These are phyloP conservation scores for Paralichthys olivaceus DNA, from an alignment of 2,113 vertebrate species.

Conservation along the genomic window DNA sequence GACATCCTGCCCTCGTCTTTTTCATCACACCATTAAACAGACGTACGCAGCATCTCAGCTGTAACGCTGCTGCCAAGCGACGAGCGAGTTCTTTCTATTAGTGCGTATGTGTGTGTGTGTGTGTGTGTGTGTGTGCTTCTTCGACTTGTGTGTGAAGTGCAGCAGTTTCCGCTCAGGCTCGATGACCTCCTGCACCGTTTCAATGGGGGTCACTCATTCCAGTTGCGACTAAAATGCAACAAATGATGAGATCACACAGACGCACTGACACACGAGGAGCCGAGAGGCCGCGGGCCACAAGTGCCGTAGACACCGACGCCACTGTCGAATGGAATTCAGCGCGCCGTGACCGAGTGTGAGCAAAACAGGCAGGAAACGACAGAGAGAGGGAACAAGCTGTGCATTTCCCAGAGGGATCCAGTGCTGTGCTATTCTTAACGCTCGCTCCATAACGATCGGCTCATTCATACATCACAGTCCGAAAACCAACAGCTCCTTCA, in stretches of 20 bases:
- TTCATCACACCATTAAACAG: conserved; percentile 35
- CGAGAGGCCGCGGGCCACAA: conserved; percentile 57
- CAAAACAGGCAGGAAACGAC: conserved; percentile 49
- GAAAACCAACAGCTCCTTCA: background rate
- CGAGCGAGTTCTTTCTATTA: background rate
- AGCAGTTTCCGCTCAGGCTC: conserved; percentile 8
- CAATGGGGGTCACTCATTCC: conserved; percentile 19
- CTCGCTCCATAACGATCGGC: conserved; percentile 37
- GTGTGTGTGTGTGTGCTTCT: background rate
- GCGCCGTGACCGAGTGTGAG: conserved; percentile 58
- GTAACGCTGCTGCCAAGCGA: background rate
- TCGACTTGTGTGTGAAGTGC: background rate
- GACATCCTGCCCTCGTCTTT: conserved; percentile 22
- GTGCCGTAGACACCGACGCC: conserved; percentile 55
- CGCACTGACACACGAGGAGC: conserved; percentile 7
- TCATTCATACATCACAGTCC: conserved; percentile 55
- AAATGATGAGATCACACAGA: conserved; percentile 51
- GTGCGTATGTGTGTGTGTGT: no score
- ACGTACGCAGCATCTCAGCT: background rate
- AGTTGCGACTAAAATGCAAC: conserved; percentile 28
- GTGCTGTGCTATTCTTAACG: conserved; percentile 60
- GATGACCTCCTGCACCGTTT: background rate
- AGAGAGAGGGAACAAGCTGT: conserved; percentile 33
- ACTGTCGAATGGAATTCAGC: conserved; percentile 64
- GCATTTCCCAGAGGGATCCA: conserved; percentile 42